Evolutionary conservation across 2,113 vertebrate species (phyloP), one percentile per base, ranked within the genome.

Genomic region (Lutjanus erythropterus): DNA sequence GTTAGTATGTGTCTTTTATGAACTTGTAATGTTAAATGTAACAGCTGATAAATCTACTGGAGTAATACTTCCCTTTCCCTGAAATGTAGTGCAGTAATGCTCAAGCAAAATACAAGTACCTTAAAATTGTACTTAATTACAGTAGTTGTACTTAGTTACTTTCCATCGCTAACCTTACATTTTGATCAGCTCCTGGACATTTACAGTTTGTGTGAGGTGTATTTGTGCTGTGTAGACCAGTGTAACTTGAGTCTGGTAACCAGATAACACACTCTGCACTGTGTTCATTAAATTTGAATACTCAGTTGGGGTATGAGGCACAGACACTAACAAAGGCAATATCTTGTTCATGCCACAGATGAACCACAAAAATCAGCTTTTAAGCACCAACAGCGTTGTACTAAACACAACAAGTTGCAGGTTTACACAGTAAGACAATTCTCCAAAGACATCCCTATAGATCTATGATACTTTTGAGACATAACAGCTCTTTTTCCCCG

Each of bases 211-310:
- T 21, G 19, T 50, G 42, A n/a, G 56, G 33, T 12, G 39, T 16
- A 41, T 81, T 42, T 59, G 56, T 46, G 29, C 70, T 64, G 61
- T 58, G 80, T 27, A 62, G 81, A 31, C 55, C 73, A 11, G 6
- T 78, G 89, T 92, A 95, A 95, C 84, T 39, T 47, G 91, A 94
- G 84, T 71, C 88, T 47, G 56, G 95, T 93, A 94, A 95, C 93
- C 70, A 88, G 92, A 95, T 94, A 83, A 87, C 85, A 67, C 87
- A 84, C 78, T 37, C 77, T 46, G 86, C 47, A 27, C 87, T 15
- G 79, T 64, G 79, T 78, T 95, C 95, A 95, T 95, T 94, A 95
- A 94, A 94, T 86, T 94, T 95, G 83, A 93, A 94, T 94, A 86
- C 73, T 78, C 84, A 65, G 75, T 71, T 71, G 77, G 84, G 69